Evolutionary conservation across 2,888 invertebrate species (phyloP).

Genomic region (Drosophila nr. perissopoda): DNA sequence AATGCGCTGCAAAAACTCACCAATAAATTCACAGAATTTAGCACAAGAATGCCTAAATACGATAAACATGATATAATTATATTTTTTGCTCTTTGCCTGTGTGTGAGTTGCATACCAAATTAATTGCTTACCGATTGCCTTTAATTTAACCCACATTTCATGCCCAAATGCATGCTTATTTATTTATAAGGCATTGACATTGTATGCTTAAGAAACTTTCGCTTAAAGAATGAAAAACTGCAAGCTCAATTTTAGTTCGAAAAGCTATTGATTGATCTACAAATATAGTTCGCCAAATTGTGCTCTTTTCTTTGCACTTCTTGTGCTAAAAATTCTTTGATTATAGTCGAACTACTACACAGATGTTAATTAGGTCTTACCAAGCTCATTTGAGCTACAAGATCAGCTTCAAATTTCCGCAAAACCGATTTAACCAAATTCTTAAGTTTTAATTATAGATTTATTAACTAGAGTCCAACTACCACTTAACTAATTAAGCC

Average conservation of each 20-base stretch:
- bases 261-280: not conserved
- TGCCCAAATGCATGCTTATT: not conserved
- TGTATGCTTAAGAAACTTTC: not conserved
- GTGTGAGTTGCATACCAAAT: constrained; percentile 34
- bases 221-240: not conserved
- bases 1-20: constrained; percentile 10
- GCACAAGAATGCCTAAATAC: constrained; percentile 42
- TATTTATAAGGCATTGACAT: not conserved
- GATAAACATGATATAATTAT: constrained; percentile 52
- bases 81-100: constrained; percentile 19
- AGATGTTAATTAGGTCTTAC: not conserved
- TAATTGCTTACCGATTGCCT: constrained; percentile 51
- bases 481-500: not conserved
- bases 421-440: not conserved
- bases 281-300: not conserved
- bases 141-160: constrained; percentile 38
- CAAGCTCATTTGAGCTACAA: not conserved
- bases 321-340: not conserved
- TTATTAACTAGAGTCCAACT: not conserved
- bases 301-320: too few relatives aligned
- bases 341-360: not conserved
- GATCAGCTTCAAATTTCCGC: too few relatives aligned
- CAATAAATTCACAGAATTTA: constrained; percentile 41
- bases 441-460: not conserved
- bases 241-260: not conserved